These are phyloP conservation scores for Apamea monoglypha DNA, from an alignment of 2,888 invertebrate species.

Conservation along the genomic window DNA sequence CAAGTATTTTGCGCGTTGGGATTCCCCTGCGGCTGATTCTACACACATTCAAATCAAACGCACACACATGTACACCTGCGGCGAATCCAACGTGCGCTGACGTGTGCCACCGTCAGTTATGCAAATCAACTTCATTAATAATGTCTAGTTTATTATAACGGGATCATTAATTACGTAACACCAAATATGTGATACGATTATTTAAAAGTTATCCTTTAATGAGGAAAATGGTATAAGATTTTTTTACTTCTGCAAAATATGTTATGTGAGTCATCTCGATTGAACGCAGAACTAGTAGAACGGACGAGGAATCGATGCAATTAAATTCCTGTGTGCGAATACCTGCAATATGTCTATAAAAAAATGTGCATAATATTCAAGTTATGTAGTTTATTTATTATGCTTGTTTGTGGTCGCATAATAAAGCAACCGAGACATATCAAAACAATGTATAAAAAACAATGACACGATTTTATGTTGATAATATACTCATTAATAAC, in stretches of 20 bases:
- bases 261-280: slow-evolving; percentile 26
- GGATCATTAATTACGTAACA: slow-evolving; percentile 47
- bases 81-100: slow-evolving; percentile 40
- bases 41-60: slow-evolving; percentile 45
- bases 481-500: slow-evolving; percentile 36
- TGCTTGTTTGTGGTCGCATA: slow-evolving; percentile 22
- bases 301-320: neutral
- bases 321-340: slow-evolving; percentile 1
- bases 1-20: slow-evolving; percentile 77
- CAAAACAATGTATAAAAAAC: slow-evolving; percentile 17
- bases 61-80: slow-evolving; percentile 43
- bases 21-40: slow-evolving; percentile 77
- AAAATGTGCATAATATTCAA: slow-evolving; percentile 14
- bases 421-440: slow-evolving; percentile 17
- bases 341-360: slow-evolving; percentile 4
- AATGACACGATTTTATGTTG: neutral
- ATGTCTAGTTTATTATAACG: slow-evolving; percentile 72
- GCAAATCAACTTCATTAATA: slow-evolving; percentile 69
- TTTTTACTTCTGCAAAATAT: slow-evolving; percentile 4
- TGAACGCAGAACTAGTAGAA: slow-evolving; percentile 8
- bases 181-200: slow-evolving; percentile 34
- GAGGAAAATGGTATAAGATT: slow-evolving; percentile 40
- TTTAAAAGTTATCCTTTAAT: slow-evolving; percentile 28
- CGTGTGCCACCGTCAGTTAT: slow-evolving; percentile 68
- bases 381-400: slow-evolving; percentile 22